These are phyloP conservation scores for Tinea semifulvella DNA, from an alignment of 2,888 invertebrate species.

Conservation along the genomic window DNA sequence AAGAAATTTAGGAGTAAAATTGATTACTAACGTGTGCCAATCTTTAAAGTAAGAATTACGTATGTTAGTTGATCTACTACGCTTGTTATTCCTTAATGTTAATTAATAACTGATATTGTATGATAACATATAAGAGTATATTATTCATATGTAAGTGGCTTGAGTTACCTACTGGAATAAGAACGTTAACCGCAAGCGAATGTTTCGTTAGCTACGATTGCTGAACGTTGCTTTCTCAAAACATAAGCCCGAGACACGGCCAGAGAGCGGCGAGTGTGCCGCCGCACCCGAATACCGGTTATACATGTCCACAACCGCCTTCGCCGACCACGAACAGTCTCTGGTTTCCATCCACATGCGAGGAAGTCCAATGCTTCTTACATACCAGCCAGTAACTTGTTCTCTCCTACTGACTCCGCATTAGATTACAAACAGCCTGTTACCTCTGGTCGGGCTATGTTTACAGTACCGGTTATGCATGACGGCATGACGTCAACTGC, in stretches of 20 bases:
- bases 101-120: no score
- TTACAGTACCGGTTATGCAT: conserved; percentile 38
- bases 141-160: not conserved
- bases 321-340: conserved; percentile 10
- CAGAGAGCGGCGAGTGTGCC: conserved; percentile 39
- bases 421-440: no score
- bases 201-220: conserved; percentile 55
- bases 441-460: conserved; percentile 24
- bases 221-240: conserved; percentile 62
- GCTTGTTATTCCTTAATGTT: no score
- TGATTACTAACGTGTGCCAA: no score
- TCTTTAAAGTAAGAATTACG: no score
- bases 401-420: not conserved
- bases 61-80: no score
- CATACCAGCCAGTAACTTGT: not conserved
- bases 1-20: no score
- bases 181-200: conserved; percentile 40
- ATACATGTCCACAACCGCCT: conserved; percentile 35
- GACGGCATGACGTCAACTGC: conserved; percentile 61
- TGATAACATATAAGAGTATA: no score
- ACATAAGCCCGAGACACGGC: conserved; percentile 47
- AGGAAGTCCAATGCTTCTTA: not conserved
- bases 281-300: conserved; percentile 62
- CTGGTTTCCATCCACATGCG: conserved; percentile 30
- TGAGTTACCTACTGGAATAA: conserved; percentile 18